Base-by-base conservation (phyloP, 2,888 invertebrate genomes). In the Tryphoninae sp. region DNA sequence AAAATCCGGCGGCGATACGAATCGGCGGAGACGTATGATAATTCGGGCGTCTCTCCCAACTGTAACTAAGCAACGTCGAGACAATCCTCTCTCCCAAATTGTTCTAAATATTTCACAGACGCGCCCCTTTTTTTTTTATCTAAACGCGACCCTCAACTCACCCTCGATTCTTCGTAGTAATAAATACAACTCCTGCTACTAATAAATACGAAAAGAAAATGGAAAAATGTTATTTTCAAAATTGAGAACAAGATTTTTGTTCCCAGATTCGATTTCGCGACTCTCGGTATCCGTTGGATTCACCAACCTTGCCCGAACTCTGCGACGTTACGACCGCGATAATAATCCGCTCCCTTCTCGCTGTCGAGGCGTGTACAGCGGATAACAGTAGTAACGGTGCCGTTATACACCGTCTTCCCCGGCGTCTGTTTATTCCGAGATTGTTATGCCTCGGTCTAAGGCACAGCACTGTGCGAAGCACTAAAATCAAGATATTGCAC, bases 401-500 rank as follows among this genome's bases (percentile, higher is more conserved):
- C 51, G 51, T 68, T 74, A 58, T 58, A 65, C 53, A 68, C 62
- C n/a, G 69, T 59, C 23, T 51, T 45, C 19, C 55, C 26, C 65
- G 22, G 40, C 49, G 45, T 76, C 58, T 78, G 69, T 80, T 72
- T 67, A 61, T 64, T 73, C 55, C 58, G n/a, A 42, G 59, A 59
- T 81, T 71, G 69, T 74, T 69, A 69, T 51, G 51, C 68, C 51
- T 19, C 68, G 68, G 51, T 72, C 23, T 26, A 55, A 77, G 64
- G 58, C 22, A 49, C 49, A 55, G 23, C 16, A 51, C 16, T 71
- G 64, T 71, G 72, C 23, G 51, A 13, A 49, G 62, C 53, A 74
- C 73, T 81, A 69, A 81, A 81, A 81, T 78, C 81, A 78, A 77
- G 77, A 78, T 81, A 81, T 78, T 81, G 81, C 81, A 78, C 77